Evolutionary conservation across 2,113 vertebrate genomes (phyloP).

Genomic region (Sceloporus undulatus): DNA sequence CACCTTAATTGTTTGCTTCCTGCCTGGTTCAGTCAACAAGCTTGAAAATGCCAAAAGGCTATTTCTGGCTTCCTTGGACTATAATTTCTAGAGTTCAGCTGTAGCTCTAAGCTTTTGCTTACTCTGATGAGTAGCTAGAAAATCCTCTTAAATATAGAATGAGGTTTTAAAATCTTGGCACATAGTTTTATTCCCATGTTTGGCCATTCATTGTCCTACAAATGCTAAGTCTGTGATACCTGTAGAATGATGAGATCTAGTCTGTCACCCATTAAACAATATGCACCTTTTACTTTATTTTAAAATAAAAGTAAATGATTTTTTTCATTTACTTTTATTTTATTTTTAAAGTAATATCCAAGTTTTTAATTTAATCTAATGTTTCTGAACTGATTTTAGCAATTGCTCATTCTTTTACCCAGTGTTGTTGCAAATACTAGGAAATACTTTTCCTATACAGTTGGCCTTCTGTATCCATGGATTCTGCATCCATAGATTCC

Average conservation of each 20-base stretch:
- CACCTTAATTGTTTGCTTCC: neutral
- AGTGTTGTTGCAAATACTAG: too few species aligned
- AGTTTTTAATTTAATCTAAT: neutral
- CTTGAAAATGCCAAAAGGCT: slow-evolving; percentile 20
- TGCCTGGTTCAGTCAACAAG: slow-evolving; percentile 8
- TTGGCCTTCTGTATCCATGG: too few species aligned
- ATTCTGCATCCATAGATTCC: too few species aligned
- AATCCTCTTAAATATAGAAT: slow-evolving; percentile 58
- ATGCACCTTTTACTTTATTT: too few species aligned
- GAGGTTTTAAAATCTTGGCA: slow-evolving; percentile 57
- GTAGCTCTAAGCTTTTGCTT: neutral
- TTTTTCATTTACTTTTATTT: too few species aligned
- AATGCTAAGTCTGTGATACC: slow-evolving; percentile 33
- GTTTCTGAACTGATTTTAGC: neutral
- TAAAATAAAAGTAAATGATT: too few species aligned
- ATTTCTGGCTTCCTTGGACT: slow-evolving; percentile 59
- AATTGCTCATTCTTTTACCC: neutral
- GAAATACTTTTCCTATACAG: too few species aligned
- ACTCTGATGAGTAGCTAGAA: slow-evolving; percentile 50
- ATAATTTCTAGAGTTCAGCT: slow-evolving; percentile 66
- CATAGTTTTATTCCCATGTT: slow-evolving; percentile 27
- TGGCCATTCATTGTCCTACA: slow-evolving; percentile 52
- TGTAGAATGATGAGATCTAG: neutral
- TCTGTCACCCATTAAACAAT: neutral
- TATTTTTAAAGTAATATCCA: too few species aligned